Base-by-base conservation (phyloP, 2,113 vertebrate species). In the Myxocyprinus asiaticus region DNA sequence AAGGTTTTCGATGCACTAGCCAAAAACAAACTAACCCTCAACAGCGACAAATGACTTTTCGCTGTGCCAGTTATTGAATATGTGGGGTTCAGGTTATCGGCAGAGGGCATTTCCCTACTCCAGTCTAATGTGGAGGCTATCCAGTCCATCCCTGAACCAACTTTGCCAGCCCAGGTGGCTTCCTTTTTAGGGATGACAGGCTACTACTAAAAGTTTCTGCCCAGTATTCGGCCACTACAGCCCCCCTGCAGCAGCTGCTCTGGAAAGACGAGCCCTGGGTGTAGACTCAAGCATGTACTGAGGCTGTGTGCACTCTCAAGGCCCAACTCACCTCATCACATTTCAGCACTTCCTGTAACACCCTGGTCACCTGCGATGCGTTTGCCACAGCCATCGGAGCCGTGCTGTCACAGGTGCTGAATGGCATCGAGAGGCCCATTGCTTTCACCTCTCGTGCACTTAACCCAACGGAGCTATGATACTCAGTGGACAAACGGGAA, bases 1-100 rank as follows among this genome's bases (percentile, higher is more conserved):
- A 67, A 67, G 3, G 44, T 78, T 11, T 51, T 68, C 5, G 33
- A 59, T 7, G n/a, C 64, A 12, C 42, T 78, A 4, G 33, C n/a
- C 55, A 33, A 10, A 2, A 43, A 11, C 48, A 2, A 43, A 11
- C 48, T 42, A 9, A 71, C 59, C 9, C 61, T 83, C 6, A 83
- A 76, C 17, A 58, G 12, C n/a, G 61, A 64, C 33, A 79, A 66
- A 45, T 66, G 22, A 1, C 22, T 33, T 33, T 33, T 33, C 3
- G 22, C 22, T 33, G 22, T 33, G 22, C 22, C 22, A 33, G 22
- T 33, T 33, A 33, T 33, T 33, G 3, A 33, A 33, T 33, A 8
- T 83, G 66, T 79, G 33, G 71, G 66, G 4, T 77, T 80, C 45
- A 3, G 9, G 4, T 68, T 84, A 7, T 67, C 81, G 0, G 11